Percentiles rank a stretch among this genome's conserved stretches.
Evolutionary conservation across 2,888 invertebrate species (phyloP).

Genomic region (Incurvaria masculella): DNA sequence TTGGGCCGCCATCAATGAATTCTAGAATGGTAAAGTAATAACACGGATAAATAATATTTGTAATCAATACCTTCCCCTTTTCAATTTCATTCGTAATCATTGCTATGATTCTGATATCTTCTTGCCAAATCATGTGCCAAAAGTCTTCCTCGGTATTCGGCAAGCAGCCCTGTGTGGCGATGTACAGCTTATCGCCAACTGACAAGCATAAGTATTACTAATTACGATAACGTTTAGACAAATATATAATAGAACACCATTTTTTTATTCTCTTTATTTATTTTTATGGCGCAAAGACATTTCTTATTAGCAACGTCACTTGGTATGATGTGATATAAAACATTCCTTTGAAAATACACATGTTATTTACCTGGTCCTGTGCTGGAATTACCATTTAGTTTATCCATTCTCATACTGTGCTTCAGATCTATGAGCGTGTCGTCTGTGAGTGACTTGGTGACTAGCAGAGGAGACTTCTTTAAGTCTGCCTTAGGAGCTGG

Average conservation of each 20-base stretch:
- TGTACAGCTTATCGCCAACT: conserved; percentile 65
- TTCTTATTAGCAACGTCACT: too few relatives aligned
- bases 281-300: too few relatives aligned
- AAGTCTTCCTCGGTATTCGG: conserved; percentile 88
- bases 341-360: too few relatives aligned
- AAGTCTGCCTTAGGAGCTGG: conserved; percentile 30
- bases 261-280: too few relatives aligned
- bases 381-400: conserved; percentile 30
- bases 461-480: conserved; percentile 25
- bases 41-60: too few relatives aligned
- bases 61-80: conserved; percentile 84
- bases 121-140: conserved; percentile 99
- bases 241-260: too few relatives aligned
- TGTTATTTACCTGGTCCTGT: conserved; percentile 24
- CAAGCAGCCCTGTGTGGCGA: conserved; percentile 92
- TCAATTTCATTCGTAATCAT: conserved; percentile 99
- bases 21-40: too few relatives aligned
- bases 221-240: too few relatives aligned
- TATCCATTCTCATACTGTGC: conserved; percentile 30
- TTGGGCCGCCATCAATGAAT: too few relatives aligned
- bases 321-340: too few relatives aligned
- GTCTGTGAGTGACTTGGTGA: conserved; percentile 37
- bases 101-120: conserved; percentile 92
- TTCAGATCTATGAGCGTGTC: conserved; percentile 35
- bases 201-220: too few relatives aligned